Evolutionary conservation across 2,797 vertebrate species (phyloP).

Genomic region (Lepus oiostolus): DNA sequence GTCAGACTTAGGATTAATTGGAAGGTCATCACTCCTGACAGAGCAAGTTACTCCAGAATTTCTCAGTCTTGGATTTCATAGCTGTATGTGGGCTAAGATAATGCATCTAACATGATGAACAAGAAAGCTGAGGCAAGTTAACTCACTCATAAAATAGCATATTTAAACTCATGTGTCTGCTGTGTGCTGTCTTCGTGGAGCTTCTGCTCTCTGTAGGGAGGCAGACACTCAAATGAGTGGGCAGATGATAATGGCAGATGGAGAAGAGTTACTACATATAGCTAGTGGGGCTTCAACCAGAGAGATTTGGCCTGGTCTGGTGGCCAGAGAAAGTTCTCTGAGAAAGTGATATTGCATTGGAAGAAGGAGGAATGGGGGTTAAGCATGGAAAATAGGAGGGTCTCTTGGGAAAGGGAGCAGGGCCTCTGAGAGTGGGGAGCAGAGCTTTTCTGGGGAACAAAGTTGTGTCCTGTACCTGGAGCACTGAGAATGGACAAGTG

Average conservation of each 20-base stretch:
- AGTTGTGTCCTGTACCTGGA: neutral
- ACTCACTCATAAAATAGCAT: neutral
- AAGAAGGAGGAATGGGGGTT: neutral
- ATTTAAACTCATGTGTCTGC: neutral
- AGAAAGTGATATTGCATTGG: neutral
- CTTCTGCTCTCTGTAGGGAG: neutral
- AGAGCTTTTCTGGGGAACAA: neutral
- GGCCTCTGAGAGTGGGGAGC: rapidly evolving
- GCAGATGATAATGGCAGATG: neutral
- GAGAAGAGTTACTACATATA: neutral
- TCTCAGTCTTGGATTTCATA: slow-evolving; percentile 6
- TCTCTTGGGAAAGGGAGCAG: neutral
- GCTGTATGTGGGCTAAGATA: neutral
- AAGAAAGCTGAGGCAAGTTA: neutral
- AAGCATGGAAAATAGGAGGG: neutral
- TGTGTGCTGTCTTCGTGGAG: neutral
- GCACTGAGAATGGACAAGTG: neutral
- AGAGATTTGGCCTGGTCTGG: neutral
- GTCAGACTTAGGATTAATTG: neutral
- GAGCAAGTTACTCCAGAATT: neutral
- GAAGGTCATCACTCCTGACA: neutral
- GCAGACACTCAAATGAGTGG: neutral
- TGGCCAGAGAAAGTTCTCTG: neutral
- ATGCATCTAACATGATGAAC: neutral
- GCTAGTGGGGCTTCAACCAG: neutral